Base-by-base conservation (phyloP, 1,140 invertebrate genomes). In the Eciton burchellii region DNA sequence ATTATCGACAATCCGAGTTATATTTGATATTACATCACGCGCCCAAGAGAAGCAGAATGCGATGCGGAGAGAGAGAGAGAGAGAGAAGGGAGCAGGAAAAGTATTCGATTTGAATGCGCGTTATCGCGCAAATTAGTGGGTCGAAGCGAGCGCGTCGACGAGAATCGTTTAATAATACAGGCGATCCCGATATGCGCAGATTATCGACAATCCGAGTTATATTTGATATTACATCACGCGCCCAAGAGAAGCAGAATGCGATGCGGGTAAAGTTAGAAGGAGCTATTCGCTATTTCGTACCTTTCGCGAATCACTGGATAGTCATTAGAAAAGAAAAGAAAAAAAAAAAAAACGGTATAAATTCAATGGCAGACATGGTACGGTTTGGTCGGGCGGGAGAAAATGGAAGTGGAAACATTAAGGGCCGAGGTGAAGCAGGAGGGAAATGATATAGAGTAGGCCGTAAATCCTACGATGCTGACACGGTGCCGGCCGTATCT, bases 391-490 rank as follows among this genome's bases (percentile, higher is more conserved):
- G 29, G 16, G 16, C 16, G 29, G 59, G 5, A 59, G 68, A 60
- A 47, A 74, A 45, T 43, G 56, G 77, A 8, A 62, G 14, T 74
- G 35, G 63, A 66, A 68, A 43, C n/a, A 41, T n/a, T 73, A 76
- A 71, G 56, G 66, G 63, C 16, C 65, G 47, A 62, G 72, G 49
- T 59, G 47, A 81, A 52, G 82, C 16, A 71, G 85, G 71, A 66
- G 70, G 81, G 81, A 84, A 84, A 83, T 90, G 87, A 91, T 91
- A 89, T 89, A 91, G 89, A 91, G 89, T 93, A 89, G 91, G 86
- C 90, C 85, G 91, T 93, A 93, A 92, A 93, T 93, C 88, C 82
- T 91, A 84, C 82, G 74, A 89, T 88, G 91, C 91, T 93, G 92
- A 92, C 90, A 86, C 91, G 90, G 91, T 90, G 84, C 79, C 85